A percentile compares a stretch with the other conserved stretches of the same genome.
Conservation (phyloP, 2,888 invertebrate genomes). For the Myathropa florea region DNA sequence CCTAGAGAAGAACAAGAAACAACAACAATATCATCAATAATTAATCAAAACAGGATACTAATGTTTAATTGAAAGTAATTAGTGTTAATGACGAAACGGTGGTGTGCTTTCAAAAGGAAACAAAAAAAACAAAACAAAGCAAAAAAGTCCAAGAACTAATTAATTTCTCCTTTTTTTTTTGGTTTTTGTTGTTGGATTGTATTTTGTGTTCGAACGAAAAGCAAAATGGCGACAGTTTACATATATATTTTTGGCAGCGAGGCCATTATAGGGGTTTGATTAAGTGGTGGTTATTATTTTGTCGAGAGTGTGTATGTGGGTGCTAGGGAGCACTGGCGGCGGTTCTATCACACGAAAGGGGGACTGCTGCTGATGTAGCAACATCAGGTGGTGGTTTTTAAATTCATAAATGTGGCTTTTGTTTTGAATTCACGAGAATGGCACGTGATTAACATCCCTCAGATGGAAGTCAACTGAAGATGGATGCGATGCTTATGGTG, state of each 20-base stretch:
- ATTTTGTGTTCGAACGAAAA: constrained; percentile 7
- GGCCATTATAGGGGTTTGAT: constrained; percentile 38
- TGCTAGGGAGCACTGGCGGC: not conserved
- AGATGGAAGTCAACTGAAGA: not conserved
- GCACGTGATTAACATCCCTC: not conserved
- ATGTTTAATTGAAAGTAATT: constrained; percentile 61
- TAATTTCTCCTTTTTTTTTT: constrained; percentile 22
- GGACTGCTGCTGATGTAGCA: too few species aligned
- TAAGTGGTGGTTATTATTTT: constrained; percentile 44
- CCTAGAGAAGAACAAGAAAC: not conserved
- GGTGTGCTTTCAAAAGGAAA: constrained; percentile 38
- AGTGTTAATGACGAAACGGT: constrained; percentile 56
- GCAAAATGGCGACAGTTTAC: constrained; percentile 38
- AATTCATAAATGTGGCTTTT: not conserved
- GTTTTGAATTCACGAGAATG: not conserved
- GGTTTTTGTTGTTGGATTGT: not conserved
- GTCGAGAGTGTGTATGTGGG: not conserved
- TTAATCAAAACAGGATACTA: constrained; percentile 53
- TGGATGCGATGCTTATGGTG: not conserved
- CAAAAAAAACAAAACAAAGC: not conserved
- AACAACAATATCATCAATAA: constrained; percentile 24
- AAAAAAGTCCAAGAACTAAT: constrained; percentile 23
- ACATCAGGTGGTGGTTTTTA: not conserved
- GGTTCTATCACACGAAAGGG: not conserved
- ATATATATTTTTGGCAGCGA: constrained; percentile 23